A percentile compares a stretch with the other conserved stretches of the same genome.
Conservation (phyloP, 2,113 vertebrate species). For the Seriola aureovittata region DNA sequence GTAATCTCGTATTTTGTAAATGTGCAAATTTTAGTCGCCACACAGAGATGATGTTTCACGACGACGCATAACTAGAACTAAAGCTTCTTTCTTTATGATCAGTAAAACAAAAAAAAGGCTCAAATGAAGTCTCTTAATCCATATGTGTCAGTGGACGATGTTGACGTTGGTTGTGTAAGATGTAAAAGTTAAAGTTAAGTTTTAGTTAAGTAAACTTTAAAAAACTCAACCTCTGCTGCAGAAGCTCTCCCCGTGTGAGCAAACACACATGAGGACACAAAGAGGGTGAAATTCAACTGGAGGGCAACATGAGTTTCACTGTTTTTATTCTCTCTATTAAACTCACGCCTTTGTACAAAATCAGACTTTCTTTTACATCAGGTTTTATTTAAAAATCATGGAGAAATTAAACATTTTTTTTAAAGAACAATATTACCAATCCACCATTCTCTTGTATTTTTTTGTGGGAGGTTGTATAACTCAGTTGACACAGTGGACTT, state of each 20-base stretch:
- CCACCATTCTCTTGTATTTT: background rate
- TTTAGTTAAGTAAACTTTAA: background rate
- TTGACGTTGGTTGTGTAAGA: background rate
- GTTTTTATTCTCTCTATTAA: conserved; percentile 1
- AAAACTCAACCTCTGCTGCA: background rate
- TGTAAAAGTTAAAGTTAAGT: too few species aligned
- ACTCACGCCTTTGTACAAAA: conserved; percentile 3
- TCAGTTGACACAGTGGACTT: conserved; percentile 72
- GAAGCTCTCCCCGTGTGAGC: background rate
- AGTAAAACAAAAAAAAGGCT: background rate
- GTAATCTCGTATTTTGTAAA: background rate
- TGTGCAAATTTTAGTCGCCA: background rate
- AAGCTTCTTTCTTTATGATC: background rate
- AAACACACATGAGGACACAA: conserved; percentile 3
- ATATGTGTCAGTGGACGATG: background rate
- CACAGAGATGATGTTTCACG: background rate
- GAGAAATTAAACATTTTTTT: conserved; percentile 23
- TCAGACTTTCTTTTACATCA: background rate
- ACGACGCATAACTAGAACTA: background rate
- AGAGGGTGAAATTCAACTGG: conserved; percentile 1
- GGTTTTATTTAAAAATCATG: background rate
- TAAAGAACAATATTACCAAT: background rate
- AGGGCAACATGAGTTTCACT: background rate
- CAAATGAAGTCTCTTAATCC: background rate
- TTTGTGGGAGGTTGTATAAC: background rate